Evolutionary conservation across 2,888 invertebrate species (phyloP), one percentile per base, ranked within the genome.

Genomic region (Trisateles emortualis): DNA sequence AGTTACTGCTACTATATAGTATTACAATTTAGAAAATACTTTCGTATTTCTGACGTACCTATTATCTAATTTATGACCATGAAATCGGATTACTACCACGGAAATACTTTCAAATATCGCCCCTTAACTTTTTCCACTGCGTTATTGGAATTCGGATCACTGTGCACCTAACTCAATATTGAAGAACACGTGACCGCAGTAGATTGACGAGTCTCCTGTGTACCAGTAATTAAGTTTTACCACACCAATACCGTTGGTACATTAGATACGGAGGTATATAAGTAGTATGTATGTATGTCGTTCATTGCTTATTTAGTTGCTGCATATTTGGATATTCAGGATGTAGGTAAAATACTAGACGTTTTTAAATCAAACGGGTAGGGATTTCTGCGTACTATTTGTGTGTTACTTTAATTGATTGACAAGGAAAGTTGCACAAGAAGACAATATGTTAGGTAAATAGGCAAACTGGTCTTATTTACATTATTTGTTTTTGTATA

Each of bases 181-280:
- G 56, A 69, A 64, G 76, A 72, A 73, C 89, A 88, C 88, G 90
- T 88, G 89, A 79, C 87, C 74, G 48, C 66, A 71, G 68, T 56
- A 79, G 85, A 90, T 79, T 63, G 74, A 87, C 80, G 79, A 68
- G 65, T 73, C 87, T 85, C 86, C 71, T 58, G 87, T 71, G 87
- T 59, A 52, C 68, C 56, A 45, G 68, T 79, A 81, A 82, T 81
- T 79, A 66, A 61, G 60, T 72, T 70, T 72, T 64, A 63, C 58
- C 60, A 60, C 59, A 49, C 56, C 55, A 56, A 59, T 59, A 52
- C 59, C 51, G 13, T 58, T 48, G 43, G 70, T 58, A 65, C 29
- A 14, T 49, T 42, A 42, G 49, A 42, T 10, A 24, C 24, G 26
- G n/a, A n/a, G n/a, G 10, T 26, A 26, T n/a, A 10, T 47, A n/a